Evolutionary conservation across 53 echinoderm and acorn worm species (phyloP).

Genomic region (Echinarachnius parma): DNA sequence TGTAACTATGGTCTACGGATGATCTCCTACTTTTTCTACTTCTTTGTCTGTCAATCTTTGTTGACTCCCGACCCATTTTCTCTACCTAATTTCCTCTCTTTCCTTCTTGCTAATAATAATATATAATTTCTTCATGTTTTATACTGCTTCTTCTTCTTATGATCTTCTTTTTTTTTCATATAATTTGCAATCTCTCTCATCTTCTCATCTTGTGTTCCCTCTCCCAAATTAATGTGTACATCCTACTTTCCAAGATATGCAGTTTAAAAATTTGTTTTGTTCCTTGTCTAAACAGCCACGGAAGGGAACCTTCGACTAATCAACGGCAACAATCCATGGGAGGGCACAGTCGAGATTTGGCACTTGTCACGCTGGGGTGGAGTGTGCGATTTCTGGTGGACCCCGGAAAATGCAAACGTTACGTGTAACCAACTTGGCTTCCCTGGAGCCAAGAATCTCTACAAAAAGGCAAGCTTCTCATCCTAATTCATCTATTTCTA

Average conservation of each 20-base stretch:
- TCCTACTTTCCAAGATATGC: too few species aligned
- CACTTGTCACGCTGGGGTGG: constrained; percentile 24
- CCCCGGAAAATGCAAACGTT: constrained; percentile 3
- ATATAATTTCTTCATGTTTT: neutral
- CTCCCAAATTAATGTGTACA: too few species aligned
- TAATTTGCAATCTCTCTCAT: neutral
- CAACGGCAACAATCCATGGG: constrained; percentile 6
- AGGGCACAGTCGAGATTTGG: constrained; percentile 21
- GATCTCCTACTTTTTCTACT: too few species aligned
- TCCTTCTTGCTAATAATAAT: too few species aligned
- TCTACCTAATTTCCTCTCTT: too few species aligned
- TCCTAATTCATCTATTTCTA: neutral
- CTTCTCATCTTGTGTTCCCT: too few species aligned
- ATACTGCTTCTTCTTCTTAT: neutral
- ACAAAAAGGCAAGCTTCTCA: constrained; percentile 1
- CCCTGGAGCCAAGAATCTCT: constrained; percentile 1
- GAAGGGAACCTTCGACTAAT: constrained; percentile 17
- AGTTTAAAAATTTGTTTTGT: neutral
- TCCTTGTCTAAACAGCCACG: neutral
- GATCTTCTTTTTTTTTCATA: neutral
- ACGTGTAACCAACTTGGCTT: constrained; percentile 27
- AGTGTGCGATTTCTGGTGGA: constrained; percentile 17
- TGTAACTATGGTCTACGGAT: too few species aligned
- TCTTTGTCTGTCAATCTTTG: too few species aligned
- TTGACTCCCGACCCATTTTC: too few species aligned